Percentiles rank a stretch among this genome's conserved stretches.
phyloP scores from a whole-genome alignment of 2,113 vertebrate species.

The Scomber scombrus region DNA sequence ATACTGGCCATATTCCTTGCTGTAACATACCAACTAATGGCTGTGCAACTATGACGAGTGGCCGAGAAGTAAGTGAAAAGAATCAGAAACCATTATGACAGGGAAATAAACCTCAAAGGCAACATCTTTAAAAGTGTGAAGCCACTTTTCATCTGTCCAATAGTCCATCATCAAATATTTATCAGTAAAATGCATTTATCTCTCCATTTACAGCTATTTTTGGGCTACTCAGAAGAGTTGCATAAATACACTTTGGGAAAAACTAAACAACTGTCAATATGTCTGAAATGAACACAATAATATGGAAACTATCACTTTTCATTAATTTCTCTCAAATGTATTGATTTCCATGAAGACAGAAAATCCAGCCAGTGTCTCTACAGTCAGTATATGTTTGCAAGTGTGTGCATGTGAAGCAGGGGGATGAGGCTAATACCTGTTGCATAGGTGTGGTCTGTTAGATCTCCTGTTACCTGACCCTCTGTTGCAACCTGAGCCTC shows the following conservation, averaged over 20 bases:
- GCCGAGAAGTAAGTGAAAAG: not conserved
- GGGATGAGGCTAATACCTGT: conserved; percentile 79
- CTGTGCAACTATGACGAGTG: not conserved
- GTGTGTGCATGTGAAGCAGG: conserved; percentile 68
- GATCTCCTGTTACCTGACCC: conserved; percentile 83
- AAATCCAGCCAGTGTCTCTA: not conserved
- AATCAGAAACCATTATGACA: too few relatives aligned
- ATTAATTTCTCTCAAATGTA: too few relatives aligned
- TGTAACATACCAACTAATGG: not conserved
- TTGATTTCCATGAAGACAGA: too few relatives aligned
- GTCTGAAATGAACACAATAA: too few relatives aligned
- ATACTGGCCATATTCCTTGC: too few relatives aligned
- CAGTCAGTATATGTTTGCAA: not conserved
- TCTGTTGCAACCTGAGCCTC: conserved; percentile 87
- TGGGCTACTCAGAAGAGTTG: not conserved
- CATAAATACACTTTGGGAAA: too few relatives aligned
- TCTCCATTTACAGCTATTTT: not conserved
- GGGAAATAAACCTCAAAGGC: too few relatives aligned
- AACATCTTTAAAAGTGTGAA: too few relatives aligned
- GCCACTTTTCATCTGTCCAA: too few relatives aligned
- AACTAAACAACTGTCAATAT: too few relatives aligned
- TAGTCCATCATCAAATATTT: not conserved
- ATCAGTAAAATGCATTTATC: too few relatives aligned
- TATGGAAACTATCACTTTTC: too few relatives aligned
- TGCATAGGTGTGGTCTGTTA: conserved; percentile 79